phyloP scores from a whole-genome alignment of 1,140 invertebrate species.

The Polypedilum pembai region DNA sequence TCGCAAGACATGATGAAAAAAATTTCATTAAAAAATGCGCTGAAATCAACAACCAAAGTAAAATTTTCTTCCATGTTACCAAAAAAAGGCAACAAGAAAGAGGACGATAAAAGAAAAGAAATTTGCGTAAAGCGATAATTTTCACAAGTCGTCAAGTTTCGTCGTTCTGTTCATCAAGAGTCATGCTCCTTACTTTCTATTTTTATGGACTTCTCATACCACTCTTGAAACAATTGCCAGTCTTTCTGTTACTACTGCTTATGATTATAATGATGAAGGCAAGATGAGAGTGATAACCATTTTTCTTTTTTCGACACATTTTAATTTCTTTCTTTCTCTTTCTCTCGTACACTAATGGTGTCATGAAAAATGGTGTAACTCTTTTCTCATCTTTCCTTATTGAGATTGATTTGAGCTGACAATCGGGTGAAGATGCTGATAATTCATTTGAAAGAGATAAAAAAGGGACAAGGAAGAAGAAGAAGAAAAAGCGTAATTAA shows the following conservation, averaged over 20 bases:
- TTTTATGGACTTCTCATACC: background rate
- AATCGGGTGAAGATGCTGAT: background rate
- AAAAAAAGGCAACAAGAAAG: background rate
- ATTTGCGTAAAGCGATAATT: conserved; percentile 18
- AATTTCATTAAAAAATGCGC: too few species aligned
- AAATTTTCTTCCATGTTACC: too few species aligned
- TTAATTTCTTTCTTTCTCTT: too few species aligned
- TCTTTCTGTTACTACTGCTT: background rate
- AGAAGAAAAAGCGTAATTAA: conserved; percentile 18
- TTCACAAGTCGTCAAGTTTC: conserved; percentile 11
- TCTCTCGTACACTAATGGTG: too few species aligned
- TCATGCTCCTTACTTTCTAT: background rate
- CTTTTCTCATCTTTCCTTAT: background rate
- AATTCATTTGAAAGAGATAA: background rate
- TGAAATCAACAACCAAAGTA: too few species aligned
- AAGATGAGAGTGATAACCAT: background rate
- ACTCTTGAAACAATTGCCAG: background rate
- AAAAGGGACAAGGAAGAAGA: background rate
- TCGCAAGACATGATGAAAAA: too few species aligned
- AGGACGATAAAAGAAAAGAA: background rate
- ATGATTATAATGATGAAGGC: background rate
- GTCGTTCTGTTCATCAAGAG: background rate
- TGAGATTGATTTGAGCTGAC: conserved; percentile 4
- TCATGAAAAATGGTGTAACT: too few species aligned
- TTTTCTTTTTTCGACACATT: background rate